Percentiles rank a stretch among this genome's conserved stretches.
These are phyloP conservation scores for Chrysomallon squamiferum DNA, from an alignment of 1,140 invertebrate genomes.

Conservation along the genomic window DNA sequence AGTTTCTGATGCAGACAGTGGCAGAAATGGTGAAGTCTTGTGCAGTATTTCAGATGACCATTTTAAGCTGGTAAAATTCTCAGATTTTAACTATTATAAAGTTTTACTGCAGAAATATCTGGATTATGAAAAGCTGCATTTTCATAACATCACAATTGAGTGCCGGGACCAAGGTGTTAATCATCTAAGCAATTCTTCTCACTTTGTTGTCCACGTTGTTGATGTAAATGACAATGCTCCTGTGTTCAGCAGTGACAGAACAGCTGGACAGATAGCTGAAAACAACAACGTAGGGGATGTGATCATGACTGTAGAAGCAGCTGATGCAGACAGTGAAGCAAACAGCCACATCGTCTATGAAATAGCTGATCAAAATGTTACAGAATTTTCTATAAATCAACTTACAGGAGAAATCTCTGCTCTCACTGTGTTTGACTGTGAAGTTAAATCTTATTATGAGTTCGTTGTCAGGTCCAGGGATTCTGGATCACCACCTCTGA, in stretches of 20 bases:
- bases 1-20: constrained; percentile 52
- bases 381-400: background rate
- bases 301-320: constrained; percentile 13
- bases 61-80: constrained; percentile 38
- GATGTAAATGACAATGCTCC: constrained; percentile 97
- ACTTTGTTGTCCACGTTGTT: constrained; percentile 86
- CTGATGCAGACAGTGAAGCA: constrained; percentile 14
- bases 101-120: constrained; percentile 28
- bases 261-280: constrained; percentile 12
- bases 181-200: constrained; percentile 79
- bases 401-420: constrained; percentile 2
- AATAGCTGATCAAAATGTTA: constrained; percentile 42
- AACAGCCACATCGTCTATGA: constrained; percentile 20
- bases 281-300: constrained; percentile 9
- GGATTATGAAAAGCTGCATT: constrained; percentile 41
- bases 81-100: constrained; percentile 29
- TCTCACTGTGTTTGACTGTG: background rate
- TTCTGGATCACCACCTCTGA: constrained; percentile 61
- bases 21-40: constrained; percentile 41
- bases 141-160: constrained; percentile 61
- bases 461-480: background rate
- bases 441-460: background rate
- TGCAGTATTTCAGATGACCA: constrained; percentile 42
- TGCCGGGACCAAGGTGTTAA: constrained; percentile 73
- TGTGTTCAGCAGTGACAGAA: constrained; percentile 69